Evolutionary conservation across 1,140 invertebrate species (phyloP).

Genomic region (Mamestra configurata): DNA sequence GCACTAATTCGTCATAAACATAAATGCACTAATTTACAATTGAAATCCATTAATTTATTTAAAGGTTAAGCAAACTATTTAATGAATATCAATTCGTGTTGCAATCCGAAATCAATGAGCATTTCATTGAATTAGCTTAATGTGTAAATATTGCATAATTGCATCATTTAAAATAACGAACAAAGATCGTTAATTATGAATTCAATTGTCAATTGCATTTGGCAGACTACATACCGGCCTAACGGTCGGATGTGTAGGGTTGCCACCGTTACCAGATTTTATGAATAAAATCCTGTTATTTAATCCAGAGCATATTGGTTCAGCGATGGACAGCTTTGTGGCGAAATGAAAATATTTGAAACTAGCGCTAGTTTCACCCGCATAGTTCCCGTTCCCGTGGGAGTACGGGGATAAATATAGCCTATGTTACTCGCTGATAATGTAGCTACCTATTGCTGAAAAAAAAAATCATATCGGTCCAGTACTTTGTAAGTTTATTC

Average conservation of each 20-base stretch:
- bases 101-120: conserved; percentile 2
- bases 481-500: no score
- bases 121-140: conserved; percentile 29
- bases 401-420: no score
- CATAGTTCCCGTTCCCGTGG: no score
- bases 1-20: not conserved
- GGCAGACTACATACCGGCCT: conserved; percentile 12
- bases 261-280: not conserved
- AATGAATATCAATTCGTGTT: conserved; percentile 16
- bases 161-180: conserved; percentile 26
- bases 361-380: no score
- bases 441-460: no score
- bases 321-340: not conserved
- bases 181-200: conserved; percentile 53
- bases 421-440: no score
- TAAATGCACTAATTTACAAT: conserved; percentile 4
- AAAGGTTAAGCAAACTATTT: conserved; percentile 25
- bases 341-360: conserved; percentile 7
- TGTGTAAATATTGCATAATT: conserved; percentile 21
- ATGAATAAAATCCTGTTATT: conserved; percentile 17
- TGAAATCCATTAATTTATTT: not conserved
- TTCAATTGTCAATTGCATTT: conserved; percentile 59
- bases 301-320: conserved; percentile 5
- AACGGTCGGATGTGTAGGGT: conserved; percentile 1
- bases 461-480: no score